phyloP scores from a whole-genome alignment of 92 coral and sea anemone species.

The Siderastrea radians region DNA sequence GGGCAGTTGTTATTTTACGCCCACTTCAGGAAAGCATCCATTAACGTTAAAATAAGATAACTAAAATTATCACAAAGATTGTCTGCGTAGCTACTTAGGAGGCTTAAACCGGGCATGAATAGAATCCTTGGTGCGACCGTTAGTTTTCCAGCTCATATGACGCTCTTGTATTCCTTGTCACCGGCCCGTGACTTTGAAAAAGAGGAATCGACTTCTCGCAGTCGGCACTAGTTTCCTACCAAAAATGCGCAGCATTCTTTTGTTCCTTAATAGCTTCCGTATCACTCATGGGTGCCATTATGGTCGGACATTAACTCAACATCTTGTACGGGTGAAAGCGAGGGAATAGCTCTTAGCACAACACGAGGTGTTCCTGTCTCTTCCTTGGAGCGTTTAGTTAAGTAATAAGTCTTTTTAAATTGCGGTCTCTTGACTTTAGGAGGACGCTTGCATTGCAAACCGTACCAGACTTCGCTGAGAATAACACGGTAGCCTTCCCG shows the following conservation, averaged over 20 bases:
- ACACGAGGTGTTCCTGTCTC: slow-evolving; percentile 1
- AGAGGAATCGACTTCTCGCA: too few species aligned
- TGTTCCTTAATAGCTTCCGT: neutral
- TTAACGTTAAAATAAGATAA: neutral
- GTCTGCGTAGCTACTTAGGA: neutral
- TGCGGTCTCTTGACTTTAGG: slow-evolving; percentile 33
- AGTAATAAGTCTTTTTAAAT: slow-evolving; percentile 55
- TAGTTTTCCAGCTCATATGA: too few species aligned
- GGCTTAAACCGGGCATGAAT: neutral
- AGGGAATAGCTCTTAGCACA: slow-evolving; percentile 20
- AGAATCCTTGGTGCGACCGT: neutral
- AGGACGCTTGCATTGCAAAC: slow-evolving; percentile 63
- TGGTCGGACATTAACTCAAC: slow-evolving; percentile 34
- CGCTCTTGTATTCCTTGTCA: too few species aligned
- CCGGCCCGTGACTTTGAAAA: too few species aligned
- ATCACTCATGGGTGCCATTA: neutral
- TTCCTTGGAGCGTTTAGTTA: neutral
- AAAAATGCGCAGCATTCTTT: neutral
- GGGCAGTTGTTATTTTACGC: neutral
- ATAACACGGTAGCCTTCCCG: slow-evolving; percentile 89
- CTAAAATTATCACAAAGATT: neutral
- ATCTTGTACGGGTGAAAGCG: slow-evolving; percentile 23
- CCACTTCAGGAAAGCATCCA: neutral
- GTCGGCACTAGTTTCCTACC: neutral
- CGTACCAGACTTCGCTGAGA: slow-evolving; percentile 66